Conservation (phyloP, 2,797 vertebrate genomes). For the Sebastes vulpes region DNA sequence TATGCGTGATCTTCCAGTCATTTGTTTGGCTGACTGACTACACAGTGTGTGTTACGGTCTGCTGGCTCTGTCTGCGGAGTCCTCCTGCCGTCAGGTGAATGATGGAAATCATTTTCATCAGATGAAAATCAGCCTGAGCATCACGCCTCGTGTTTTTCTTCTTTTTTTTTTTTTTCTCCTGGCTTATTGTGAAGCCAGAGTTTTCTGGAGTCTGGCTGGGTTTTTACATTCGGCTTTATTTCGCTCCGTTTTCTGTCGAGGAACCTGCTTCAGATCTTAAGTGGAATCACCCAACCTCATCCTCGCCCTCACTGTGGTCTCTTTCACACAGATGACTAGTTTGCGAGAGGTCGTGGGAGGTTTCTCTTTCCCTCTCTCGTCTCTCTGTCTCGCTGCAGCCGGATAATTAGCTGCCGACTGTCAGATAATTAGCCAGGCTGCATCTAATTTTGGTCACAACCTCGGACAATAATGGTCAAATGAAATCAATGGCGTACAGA, state of each 20-base stretch:
- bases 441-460: slow-evolving; percentile 83
- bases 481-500: slow-evolving; percentile 75
- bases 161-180: background rate
- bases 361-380: slow-evolving; percentile 32
- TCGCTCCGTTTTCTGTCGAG: slow-evolving; percentile 10
- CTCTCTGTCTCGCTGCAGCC: slow-evolving; percentile 51
- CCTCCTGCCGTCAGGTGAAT: slow-evolving; percentile 63
- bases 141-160: slow-evolving; percentile 18
- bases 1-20: slow-evolving; percentile 55
- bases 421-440: slow-evolving; percentile 80
- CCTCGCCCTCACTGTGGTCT: slow-evolving; percentile 29
- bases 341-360: slow-evolving; percentile 24
- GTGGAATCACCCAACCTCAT: slow-evolving; percentile 44
- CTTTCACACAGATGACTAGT: slow-evolving; percentile 35
- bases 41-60: slow-evolving; percentile 64
- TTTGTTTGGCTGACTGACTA: slow-evolving; percentile 70
- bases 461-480: slow-evolving; percentile 79
- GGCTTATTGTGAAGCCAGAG: slow-evolving; percentile 2
- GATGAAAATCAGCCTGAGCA: slow-evolving; percentile 55
- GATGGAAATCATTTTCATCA: slow-evolving; percentile 68
- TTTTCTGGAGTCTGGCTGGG: slow-evolving; percentile 31
- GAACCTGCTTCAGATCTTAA: slow-evolving; percentile 47
- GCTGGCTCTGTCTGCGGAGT: slow-evolving; percentile 53
- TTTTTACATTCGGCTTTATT: slow-evolving; percentile 41
- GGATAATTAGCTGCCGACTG: slow-evolving; percentile 80